Percentiles rank a stretch among this genome's conserved stretches.
These are phyloP conservation scores for Scatophagus argus DNA, from an alignment of 2,113 vertebrate species.

Conservation along the genomic window DNA sequence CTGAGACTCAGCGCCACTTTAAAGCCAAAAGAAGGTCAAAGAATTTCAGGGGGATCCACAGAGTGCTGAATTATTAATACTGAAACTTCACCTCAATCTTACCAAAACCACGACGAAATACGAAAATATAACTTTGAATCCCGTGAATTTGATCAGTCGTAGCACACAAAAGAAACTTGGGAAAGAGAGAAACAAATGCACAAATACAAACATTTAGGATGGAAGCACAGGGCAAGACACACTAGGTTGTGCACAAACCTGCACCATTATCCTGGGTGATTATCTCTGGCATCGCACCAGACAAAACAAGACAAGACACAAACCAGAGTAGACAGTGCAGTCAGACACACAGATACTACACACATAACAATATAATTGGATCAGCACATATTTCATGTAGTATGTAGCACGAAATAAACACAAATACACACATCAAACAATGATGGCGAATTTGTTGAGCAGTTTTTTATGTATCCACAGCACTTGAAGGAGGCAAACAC, in stretches of 20 bases:
- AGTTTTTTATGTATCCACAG: slow-evolving; percentile 38
- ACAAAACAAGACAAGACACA: slow-evolving; percentile 74
- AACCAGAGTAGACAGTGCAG: slow-evolving; percentile 68
- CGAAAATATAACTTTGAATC: slow-evolving; percentile 3
- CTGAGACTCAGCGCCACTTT: slow-evolving; percentile 35
- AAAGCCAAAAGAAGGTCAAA: slow-evolving; percentile 29
- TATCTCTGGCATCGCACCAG: slow-evolving; percentile 75
- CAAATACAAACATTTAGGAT: slow-evolving; percentile 48
- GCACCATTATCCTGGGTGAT: slow-evolving; percentile 73
- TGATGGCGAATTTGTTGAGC: slow-evolving; percentile 29
- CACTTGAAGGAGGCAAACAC: slow-evolving; percentile 37
- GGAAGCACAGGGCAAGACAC: slow-evolving; percentile 61
- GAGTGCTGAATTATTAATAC: neutral
- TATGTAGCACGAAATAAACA: slow-evolving; percentile 33
- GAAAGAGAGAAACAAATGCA: slow-evolving; percentile 48
- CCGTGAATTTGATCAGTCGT: slow-evolving; percentile 8
- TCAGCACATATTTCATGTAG: slow-evolving; percentile 30
- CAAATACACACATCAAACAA: slow-evolving; percentile 41
- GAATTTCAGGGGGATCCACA: slow-evolving; percentile 21
- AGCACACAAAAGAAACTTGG: slow-evolving; percentile 32
- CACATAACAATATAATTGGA: slow-evolving; percentile 32
- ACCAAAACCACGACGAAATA: no score
- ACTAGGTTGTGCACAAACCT: slow-evolving; percentile 78
- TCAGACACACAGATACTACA: slow-evolving; percentile 69
- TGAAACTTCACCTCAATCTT: neutral